Percentiles rank a stretch among this genome's conserved stretches.
Evolutionary conservation across 2,797 vertebrate genomes (phyloP).

Genomic region (Leptodactylus fallax): DNA sequence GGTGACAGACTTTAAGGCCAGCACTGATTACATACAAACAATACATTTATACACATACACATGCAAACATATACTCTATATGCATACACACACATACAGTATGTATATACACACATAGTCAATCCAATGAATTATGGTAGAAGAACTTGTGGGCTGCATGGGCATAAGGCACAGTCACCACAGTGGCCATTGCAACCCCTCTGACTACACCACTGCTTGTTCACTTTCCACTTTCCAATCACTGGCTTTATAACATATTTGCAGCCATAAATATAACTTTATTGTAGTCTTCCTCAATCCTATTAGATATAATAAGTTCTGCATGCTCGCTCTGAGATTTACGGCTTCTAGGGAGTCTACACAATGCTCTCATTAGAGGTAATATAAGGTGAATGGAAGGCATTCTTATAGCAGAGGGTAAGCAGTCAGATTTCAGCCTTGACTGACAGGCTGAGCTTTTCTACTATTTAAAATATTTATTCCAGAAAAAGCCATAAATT

Average conservation of each 20-base stretch:
- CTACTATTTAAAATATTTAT: neutral
- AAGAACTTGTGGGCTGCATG: neutral
- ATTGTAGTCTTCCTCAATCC: neutral
- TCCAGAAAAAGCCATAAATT: neutral
- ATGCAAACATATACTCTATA: too few species aligned
- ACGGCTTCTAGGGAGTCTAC: neutral
- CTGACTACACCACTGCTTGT: neutral
- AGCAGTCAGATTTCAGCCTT: neutral
- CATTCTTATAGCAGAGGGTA: neutral
- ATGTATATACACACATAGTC: too few species aligned
- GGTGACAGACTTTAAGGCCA: too few species aligned
- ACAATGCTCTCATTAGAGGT: constrained; percentile 4
- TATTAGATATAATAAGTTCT: neutral
- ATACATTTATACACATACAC: too few species aligned
- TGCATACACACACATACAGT: too few species aligned
- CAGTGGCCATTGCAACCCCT: too few species aligned
- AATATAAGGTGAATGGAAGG: constrained; percentile 10
- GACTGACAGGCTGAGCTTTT: neutral
- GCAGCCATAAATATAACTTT: neutral
- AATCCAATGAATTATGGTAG: neutral
- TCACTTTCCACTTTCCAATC: neutral
- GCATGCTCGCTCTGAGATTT: neutral
- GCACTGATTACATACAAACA: too few species aligned
- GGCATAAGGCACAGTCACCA: neutral
- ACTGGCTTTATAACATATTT: neutral